A percentile compares a stretch with the other conserved stretches of the same genome.
Evolutionary conservation across 2,113 vertebrate species (phyloP).

Genomic region (Seriola dumerili): DNA sequence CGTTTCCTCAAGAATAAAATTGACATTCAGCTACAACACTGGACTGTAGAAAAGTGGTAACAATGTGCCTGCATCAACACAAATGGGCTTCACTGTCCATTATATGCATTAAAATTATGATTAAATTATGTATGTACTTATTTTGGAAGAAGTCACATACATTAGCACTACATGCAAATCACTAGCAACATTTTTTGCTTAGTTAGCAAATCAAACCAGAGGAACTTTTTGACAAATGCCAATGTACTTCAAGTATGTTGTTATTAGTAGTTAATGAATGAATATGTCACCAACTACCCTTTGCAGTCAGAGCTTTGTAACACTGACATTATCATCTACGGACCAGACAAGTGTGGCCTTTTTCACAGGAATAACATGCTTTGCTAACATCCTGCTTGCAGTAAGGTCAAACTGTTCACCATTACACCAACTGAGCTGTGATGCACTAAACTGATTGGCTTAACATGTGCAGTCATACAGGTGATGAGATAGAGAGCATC

Average conservation of each 20-base stretch:
- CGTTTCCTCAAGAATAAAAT: constrained; percentile 47
- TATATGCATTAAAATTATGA: neutral
- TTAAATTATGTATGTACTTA: neutral
- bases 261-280: neutral
- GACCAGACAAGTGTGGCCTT: neutral
- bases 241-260: neutral
- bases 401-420: neutral
- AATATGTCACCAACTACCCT: neutral
- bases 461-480: neutral
- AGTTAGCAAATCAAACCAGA: neutral
- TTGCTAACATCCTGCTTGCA: neutral
- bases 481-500: neutral
- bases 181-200: neutral
- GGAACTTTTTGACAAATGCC: neutral
- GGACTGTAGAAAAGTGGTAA: neutral
- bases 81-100: neutral
- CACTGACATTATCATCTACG: neutral
- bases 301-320: neutral
- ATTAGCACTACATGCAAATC: neutral
- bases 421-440: neutral
- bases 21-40: neutral
- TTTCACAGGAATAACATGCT: neutral
- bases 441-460: neutral
- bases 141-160: neutral
- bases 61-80: neutral